Percentiles rank a stretch among this genome's conserved stretches.
phyloP scores from a whole-genome alignment of 2,888 invertebrate species.

The Idaea straminata region DNA sequence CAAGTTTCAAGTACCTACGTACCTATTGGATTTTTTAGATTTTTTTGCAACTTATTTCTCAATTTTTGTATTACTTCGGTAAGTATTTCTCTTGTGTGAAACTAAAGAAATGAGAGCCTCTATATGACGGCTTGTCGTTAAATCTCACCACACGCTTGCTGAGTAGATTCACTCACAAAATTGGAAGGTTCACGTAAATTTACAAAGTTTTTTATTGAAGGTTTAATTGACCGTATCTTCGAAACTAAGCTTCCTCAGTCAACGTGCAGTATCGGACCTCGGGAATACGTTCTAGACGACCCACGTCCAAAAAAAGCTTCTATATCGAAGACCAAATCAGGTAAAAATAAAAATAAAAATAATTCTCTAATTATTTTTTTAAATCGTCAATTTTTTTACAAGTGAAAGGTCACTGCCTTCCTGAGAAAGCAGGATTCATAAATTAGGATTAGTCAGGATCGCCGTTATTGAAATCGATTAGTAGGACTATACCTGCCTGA shows the following conservation, averaged over 20 bases:
- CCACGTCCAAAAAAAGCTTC: neutral
- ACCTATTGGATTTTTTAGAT: neutral
- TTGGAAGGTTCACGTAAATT: neutral
- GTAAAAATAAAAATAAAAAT: neutral
- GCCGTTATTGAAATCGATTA: no score
- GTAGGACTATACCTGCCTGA: no score
- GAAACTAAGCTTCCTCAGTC: constrained; percentile 34
- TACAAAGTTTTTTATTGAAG: constrained; percentile 22
- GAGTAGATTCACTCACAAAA: no score
- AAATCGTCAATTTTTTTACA: neutral
- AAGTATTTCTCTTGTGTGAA: no score
- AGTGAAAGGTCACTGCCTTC: no score
- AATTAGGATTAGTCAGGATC: no score
- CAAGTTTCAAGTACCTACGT: no score
- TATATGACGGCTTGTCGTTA: no score
- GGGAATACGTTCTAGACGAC: constrained; percentile 31
- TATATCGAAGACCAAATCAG: constrained; percentile 2
- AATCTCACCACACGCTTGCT: no score
- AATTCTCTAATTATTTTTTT: neutral
- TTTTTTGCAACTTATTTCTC: neutral
- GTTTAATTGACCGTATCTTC: constrained; percentile 38
- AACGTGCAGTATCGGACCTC: constrained; percentile 28
- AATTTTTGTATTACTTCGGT: no score
- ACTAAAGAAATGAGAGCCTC: no score
- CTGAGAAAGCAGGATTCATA: no score